phyloP scores from a whole-genome alignment of 2,797 vertebrate genomes.

The Chelon auratus region DNA sequence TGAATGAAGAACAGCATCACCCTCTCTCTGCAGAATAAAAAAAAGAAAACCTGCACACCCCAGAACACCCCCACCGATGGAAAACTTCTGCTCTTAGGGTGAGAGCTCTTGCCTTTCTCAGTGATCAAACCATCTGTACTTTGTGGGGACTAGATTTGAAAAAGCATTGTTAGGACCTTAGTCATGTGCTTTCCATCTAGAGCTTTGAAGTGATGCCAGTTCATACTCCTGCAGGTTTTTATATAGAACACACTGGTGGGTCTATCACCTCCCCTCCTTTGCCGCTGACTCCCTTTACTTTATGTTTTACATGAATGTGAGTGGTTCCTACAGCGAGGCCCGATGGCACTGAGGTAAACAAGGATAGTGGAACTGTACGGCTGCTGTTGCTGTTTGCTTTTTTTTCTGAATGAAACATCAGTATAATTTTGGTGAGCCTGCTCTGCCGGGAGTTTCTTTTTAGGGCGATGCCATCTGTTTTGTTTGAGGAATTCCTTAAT shows the following conservation, averaged over 20 bases:
- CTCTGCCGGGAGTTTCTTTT: not conserved
- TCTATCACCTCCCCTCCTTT: conserved; percentile 71
- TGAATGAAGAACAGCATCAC: conserved; percentile 70
- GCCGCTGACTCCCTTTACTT: conserved; percentile 20
- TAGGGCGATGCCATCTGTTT: not conserved
- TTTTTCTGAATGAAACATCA: conserved; percentile 22
- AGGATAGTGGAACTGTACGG: conserved; percentile 8
- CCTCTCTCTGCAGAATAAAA: conserved; percentile 56
- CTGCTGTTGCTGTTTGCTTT: conserved; percentile 4
- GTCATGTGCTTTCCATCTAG: conserved; percentile 95
- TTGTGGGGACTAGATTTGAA: conserved; percentile 85
- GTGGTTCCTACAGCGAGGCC: conserved; percentile 24
- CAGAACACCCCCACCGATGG: conserved; percentile 75
- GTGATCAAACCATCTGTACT: conserved; percentile 86
- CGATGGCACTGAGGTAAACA: conserved; percentile 9
- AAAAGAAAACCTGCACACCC: conserved; percentile 18
- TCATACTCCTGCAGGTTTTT: conserved; percentile 85
- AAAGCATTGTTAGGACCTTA: conserved; percentile 83
- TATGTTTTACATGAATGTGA: conserved; percentile 52
- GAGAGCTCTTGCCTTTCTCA: conserved; percentile 77
- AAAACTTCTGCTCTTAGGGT: conserved; percentile 82
- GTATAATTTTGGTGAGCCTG: conserved; percentile 21
- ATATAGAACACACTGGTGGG: conserved; percentile 73
- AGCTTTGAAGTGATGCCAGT: conserved; percentile 89
- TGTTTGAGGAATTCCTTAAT: conserved; percentile 6